These are phyloP conservation scores for Centroberyx gerrardi DNA, from an alignment of 2,797 vertebrate species.

Conservation along the genomic window DNA sequence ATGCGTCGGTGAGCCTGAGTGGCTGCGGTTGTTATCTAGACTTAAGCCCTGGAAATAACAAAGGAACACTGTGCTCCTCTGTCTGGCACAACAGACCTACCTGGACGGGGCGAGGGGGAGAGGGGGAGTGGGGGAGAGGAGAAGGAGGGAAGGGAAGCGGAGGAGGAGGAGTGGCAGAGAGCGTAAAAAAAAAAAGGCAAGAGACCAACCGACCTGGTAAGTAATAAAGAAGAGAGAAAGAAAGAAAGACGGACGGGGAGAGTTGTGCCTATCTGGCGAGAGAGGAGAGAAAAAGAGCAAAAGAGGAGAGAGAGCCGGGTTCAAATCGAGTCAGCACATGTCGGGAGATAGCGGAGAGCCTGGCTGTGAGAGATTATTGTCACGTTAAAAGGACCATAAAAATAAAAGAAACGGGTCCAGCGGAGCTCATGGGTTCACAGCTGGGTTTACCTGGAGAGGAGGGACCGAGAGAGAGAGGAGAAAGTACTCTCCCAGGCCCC, in stretches of 20 bases:
- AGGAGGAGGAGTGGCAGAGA: slow-evolving; percentile 17
- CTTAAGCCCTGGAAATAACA: slow-evolving; percentile 74
- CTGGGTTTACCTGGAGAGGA: slow-evolving; percentile 60
- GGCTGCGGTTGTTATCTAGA: slow-evolving; percentile 65
- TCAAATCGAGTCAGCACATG: slow-evolving; percentile 73
- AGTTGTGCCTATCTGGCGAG: slow-evolving; percentile 46
- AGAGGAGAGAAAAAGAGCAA: slow-evolving; percentile 7
- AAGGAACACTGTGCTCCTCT: slow-evolving; percentile 77
- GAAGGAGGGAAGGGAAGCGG: background rate
- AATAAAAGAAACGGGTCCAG: slow-evolving; percentile 52
- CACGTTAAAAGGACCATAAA: slow-evolving; percentile 68
- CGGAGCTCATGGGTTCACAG: slow-evolving; percentile 51
- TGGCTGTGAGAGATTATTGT: slow-evolving; percentile 71
- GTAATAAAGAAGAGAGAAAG: slow-evolving; percentile 26
- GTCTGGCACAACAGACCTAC: slow-evolving; percentile 71
- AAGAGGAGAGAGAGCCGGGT: slow-evolving; percentile 47
- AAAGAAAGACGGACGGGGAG: background rate
- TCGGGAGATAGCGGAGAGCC: slow-evolving; percentile 60
- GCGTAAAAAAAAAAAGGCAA: background rate
- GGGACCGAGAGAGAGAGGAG: slow-evolving; percentile 30
- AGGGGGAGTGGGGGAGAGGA: slow-evolving; percentile 17
- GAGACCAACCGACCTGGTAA: background rate
- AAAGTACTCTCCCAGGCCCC: slow-evolving; percentile 51
- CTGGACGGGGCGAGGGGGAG: slow-evolving; percentile 53
- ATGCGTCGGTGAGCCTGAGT: slow-evolving; percentile 63